Conservation (phyloP, 2,797 vertebrate genomes). For the Echeneis naucrates region DNA sequence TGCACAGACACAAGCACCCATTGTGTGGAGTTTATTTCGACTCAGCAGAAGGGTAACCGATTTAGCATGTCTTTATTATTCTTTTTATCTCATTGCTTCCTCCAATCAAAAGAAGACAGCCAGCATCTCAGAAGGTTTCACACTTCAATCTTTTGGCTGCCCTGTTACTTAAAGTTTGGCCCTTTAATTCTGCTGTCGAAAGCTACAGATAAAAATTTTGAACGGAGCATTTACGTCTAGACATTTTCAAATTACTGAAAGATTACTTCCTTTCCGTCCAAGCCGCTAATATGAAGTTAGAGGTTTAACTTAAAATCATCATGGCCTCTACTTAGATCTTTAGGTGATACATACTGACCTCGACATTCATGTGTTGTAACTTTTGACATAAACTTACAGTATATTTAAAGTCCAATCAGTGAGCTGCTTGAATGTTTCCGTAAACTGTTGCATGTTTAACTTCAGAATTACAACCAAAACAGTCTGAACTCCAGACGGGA, state of each 20-base stretch:
- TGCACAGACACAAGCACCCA: neutral
- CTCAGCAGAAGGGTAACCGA: slow-evolving; percentile 35
- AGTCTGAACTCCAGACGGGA: neutral
- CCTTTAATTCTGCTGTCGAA: neutral
- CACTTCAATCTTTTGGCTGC: slow-evolving; percentile 6
- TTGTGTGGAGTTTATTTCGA: slow-evolving; percentile 29
- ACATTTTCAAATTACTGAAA: too few relatives aligned
- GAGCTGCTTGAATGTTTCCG: neutral
- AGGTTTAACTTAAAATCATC: too few relatives aligned
- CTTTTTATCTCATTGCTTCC: slow-evolving; percentile 24
- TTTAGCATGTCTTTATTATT: slow-evolving; percentile 33
- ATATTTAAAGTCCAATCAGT: neutral
- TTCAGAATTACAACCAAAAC: neutral
- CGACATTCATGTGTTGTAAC: too few relatives aligned
- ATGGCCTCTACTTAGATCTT: too few relatives aligned
- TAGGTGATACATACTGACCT: too few relatives aligned
- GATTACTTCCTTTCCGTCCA: too few relatives aligned
- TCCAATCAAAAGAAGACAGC: slow-evolving; percentile 29
- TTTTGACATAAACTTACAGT: too few relatives aligned
- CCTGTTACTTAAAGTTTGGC: neutral
- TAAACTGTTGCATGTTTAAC: neutral
- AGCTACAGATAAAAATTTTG: neutral
- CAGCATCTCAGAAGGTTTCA: slow-evolving; percentile 35
- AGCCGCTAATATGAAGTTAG: too few relatives aligned
- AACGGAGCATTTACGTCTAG: neutral